Conservation (phyloP, 2,888 invertebrate species). For the Lasioglossum villosulum region DNA sequence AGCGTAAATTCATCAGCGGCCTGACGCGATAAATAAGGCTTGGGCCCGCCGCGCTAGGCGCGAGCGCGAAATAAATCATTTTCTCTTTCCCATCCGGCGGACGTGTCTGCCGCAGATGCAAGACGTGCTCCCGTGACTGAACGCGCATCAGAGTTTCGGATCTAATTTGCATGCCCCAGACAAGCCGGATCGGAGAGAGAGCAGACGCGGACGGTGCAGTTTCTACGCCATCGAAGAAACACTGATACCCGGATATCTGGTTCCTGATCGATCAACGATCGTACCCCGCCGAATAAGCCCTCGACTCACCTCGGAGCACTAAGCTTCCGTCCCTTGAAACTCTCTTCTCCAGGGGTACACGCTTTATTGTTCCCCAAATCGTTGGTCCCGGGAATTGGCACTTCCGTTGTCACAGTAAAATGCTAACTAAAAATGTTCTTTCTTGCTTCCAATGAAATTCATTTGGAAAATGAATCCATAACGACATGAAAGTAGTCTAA, state of each 20-base stretch:
- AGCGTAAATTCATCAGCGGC: constrained; percentile 43
- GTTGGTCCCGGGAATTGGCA: neutral
- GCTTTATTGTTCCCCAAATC: neutral
- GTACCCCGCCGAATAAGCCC: neutral
- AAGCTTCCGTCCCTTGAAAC: neutral
- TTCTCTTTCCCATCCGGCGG: constrained; percentile 33
- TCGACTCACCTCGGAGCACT: neutral
- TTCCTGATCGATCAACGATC: constrained; percentile 10
- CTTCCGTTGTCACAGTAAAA: too few relatives aligned
- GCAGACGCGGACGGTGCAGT: constrained; percentile 44
- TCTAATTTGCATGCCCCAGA: constrained; percentile 56
- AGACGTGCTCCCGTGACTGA: constrained; percentile 31
- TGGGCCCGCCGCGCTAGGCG: neutral
- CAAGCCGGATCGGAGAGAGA: constrained; percentile 20
- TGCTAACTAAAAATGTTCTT: neutral
- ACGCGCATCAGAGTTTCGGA: constrained; percentile 40
- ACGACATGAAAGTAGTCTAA: too few relatives aligned
- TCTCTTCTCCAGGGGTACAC: neutral
- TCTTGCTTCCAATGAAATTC: too few relatives aligned
- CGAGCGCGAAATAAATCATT: constrained; percentile 49
- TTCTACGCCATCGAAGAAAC: constrained; percentile 35
- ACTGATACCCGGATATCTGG: constrained; percentile 22
- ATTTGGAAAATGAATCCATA: too few relatives aligned
- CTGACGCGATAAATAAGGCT: constrained; percentile 42
- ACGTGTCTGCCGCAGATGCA: constrained; percentile 34